These are phyloP conservation scores for Diplogasteroides magnus DNA, from an alignment of 1,140 invertebrate species.

Conservation along the genomic window DNA sequence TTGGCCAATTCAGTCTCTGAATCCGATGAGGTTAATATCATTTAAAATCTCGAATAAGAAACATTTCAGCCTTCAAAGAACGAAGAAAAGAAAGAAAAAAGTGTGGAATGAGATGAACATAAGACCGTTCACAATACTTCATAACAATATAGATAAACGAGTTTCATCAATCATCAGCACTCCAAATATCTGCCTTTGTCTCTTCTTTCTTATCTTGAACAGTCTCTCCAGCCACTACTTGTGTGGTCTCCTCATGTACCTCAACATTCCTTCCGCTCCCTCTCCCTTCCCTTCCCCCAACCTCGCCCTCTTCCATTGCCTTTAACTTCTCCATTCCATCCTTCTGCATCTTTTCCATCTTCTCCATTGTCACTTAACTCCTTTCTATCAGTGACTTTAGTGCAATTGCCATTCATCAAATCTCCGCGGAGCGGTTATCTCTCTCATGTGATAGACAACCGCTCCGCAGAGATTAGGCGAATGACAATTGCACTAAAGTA, in stretches of 20 bases:
- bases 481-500: no score
- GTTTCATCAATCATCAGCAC: background rate
- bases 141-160: no score
- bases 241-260: no score
- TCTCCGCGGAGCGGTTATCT: no score
- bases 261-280: no score
- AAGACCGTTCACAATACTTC: no score
- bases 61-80: background rate
- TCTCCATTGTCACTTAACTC: background rate
- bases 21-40: background rate
- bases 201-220: background rate
- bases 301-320: background rate
- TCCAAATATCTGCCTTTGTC: background rate
- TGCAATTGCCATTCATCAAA: no score
- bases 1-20: background rate
- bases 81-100: background rate
- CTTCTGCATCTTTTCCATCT: background rate
- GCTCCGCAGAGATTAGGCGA: no score
- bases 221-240: background rate
- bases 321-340: background rate
- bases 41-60: background rate
- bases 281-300: background rate
- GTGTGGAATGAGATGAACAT: background rate
- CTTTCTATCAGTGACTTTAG: background rate
- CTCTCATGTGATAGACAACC: no score